Conservation (phyloP, 92 coral and sea anemone genomes). For the Heliopora coerulea region DNA sequence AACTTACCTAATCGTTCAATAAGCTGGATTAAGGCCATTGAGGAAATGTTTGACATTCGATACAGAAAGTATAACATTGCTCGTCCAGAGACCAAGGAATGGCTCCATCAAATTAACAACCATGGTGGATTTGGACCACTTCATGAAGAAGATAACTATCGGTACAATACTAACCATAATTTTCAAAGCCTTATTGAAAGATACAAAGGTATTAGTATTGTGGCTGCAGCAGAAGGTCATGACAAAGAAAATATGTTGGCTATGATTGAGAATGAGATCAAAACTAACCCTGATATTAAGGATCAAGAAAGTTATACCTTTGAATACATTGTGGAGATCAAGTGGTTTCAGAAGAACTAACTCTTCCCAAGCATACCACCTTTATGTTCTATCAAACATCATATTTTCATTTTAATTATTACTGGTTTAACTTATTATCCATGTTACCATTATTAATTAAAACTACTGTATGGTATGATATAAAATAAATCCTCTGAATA, state of each 20-base stretch:
- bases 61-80: neutral
- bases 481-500: too few relatives aligned
- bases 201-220: constrained; percentile 53
- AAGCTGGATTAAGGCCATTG: constrained; percentile 72
- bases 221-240: constrained; percentile 53
- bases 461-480: too few relatives aligned
- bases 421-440: too few relatives aligned
- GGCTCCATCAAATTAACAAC: neutral
- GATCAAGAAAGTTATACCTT: constrained; percentile 50
- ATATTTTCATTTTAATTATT: too few relatives aligned
- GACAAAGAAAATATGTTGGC: constrained; percentile 49
- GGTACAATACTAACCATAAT: neutral
- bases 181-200: neutral
- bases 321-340: too few relatives aligned
- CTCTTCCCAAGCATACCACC: too few relatives aligned
- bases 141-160: neutral
- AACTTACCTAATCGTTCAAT: constrained; percentile 64
- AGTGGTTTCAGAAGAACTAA: too few relatives aligned
- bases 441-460: too few relatives aligned
- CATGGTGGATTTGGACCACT: constrained; percentile 5
- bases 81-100: neutral
- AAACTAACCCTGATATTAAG: constrained; percentile 59
- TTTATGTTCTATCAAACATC: too few relatives aligned
- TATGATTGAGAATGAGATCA: constrained; percentile 56
- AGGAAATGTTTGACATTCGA: constrained; percentile 48